Conservation (phyloP, 2,888 invertebrate genomes). For the Sclerodermus sp. region DNA sequence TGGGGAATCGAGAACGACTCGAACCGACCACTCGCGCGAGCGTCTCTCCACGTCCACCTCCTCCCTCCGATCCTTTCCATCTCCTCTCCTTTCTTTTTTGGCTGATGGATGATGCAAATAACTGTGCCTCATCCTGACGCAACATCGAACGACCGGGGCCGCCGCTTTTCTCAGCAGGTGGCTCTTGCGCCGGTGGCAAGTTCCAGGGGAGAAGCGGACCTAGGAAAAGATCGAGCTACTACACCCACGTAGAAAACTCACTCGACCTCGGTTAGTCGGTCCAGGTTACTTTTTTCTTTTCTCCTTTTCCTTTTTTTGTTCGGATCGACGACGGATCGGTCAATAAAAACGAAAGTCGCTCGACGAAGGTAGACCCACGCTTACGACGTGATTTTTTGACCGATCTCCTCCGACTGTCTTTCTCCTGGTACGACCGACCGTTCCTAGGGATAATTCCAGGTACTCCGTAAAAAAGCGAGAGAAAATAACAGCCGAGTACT, state of each 20-base stretch:
- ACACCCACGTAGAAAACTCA: constrained; percentile 32
- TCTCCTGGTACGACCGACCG: background rate
- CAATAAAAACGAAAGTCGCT: constrained; percentile 37
- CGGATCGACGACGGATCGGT: constrained; percentile 25
- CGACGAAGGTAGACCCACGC: constrained; percentile 22
- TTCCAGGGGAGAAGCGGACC: constrained; percentile 13
- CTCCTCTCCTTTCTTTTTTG: constrained; percentile 19
- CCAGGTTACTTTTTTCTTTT: background rate
- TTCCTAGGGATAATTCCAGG: too few relatives aligned
- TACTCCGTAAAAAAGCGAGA: too few relatives aligned
- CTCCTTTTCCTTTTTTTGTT: constrained; percentile 8
- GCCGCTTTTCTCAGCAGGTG: constrained; percentile 53
- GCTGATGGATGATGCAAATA: constrained; percentile 56
- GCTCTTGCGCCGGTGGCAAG: constrained; percentile 34
- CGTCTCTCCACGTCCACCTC: constrained; percentile 16
- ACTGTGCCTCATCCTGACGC: constrained; percentile 42
- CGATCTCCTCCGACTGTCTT: constrained; percentile 4
- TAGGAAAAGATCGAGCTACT: constrained; percentile 17
- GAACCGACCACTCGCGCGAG: constrained; percentile 7
- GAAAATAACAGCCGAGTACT: too few relatives aligned
- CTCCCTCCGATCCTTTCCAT: constrained; percentile 13
- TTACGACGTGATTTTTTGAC: constrained; percentile 5
- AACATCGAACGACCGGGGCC: constrained; percentile 36
- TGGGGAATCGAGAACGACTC: constrained; percentile 38
- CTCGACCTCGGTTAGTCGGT: constrained; percentile 19